Evolutionary conservation across 2,113 vertebrate species (phyloP).

Genomic region (Sinocyclocheilus anshuiensis): DNA sequence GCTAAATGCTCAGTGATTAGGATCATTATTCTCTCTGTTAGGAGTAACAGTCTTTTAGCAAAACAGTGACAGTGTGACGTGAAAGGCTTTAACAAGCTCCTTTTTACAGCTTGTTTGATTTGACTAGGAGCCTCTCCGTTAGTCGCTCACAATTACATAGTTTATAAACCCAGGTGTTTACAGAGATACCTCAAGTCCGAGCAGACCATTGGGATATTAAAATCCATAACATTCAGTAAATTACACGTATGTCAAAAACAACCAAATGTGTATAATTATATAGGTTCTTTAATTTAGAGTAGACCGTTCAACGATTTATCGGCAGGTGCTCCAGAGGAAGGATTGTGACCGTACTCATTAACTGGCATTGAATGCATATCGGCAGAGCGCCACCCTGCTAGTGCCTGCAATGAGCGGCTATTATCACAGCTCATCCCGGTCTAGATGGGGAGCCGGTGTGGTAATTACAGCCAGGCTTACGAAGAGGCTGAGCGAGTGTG

Average conservation of each 20-base stretch:
- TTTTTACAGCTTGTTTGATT: neutral
- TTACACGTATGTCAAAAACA: slow-evolving; percentile 67
- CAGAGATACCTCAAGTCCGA: slow-evolving; percentile 48
- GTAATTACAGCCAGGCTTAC: slow-evolving; percentile 71
- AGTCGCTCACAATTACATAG: slow-evolving; percentile 52
- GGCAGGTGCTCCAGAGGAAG: slow-evolving; percentile 61
- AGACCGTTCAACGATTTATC: slow-evolving; percentile 42
- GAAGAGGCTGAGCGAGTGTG: slow-evolving; percentile 38
- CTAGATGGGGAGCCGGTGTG: slow-evolving; percentile 54
- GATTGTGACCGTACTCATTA: slow-evolving; percentile 66
- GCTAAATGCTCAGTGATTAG: neutral
- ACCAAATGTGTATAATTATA: slow-evolving; percentile 66
- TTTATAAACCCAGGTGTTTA: slow-evolving; percentile 62
- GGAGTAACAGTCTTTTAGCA: neutral
- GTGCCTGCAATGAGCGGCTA: slow-evolving; percentile 53
- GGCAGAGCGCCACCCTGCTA: slow-evolving; percentile 27
- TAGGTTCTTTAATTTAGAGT: slow-evolving; percentile 51
- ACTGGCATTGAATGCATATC: slow-evolving; percentile 62
- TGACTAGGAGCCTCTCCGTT: slow-evolving; percentile 50
- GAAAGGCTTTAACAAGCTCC: slow-evolving; percentile 8
- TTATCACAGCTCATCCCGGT: slow-evolving; percentile 46
- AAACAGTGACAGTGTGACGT: neutral
- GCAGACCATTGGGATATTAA: slow-evolving; percentile 58
- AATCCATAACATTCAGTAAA: slow-evolving; percentile 59
- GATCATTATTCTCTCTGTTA: slow-evolving; percentile 28